These are phyloP conservation scores for Lochmaea crataegi DNA, from an alignment of 2,888 invertebrate genomes.

Conservation along the genomic window DNA sequence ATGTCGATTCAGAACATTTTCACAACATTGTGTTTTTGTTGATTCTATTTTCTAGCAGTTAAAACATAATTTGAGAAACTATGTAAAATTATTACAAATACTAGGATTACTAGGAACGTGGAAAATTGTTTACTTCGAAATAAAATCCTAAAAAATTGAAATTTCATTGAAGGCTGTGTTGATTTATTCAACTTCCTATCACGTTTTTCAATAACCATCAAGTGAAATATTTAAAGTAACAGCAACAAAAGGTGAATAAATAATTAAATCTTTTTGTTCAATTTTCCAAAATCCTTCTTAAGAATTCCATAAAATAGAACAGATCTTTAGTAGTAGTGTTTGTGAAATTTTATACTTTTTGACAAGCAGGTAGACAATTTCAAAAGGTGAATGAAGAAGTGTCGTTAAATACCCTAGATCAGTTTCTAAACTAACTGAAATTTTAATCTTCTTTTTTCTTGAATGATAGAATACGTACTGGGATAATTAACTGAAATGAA, in stretches of 20 bases:
- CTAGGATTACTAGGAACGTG: too few relatives aligned
- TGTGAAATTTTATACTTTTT: conserved; percentile 1
- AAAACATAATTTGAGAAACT: not conserved
- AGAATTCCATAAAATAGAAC: not conserved
- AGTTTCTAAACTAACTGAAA: conserved; percentile 5
- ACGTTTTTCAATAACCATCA: too few relatives aligned
- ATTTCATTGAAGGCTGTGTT: too few relatives aligned
- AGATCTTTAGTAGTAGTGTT: not conserved
- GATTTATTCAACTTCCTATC: too few relatives aligned
- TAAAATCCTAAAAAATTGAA: too few relatives aligned
- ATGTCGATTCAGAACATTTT: not conserved
- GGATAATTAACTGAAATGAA: conserved; percentile 4
- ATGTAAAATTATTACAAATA: not conserved
- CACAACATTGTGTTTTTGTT: not conserved
- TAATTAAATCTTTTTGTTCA: not conserved
- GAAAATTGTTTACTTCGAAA: too few relatives aligned
- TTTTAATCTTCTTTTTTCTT: conserved; percentile 9
- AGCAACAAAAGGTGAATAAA: not conserved
- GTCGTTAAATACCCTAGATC: conserved; percentile 5
- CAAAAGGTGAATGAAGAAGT: conserved; percentile 6
- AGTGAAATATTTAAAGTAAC: too few relatives aligned
- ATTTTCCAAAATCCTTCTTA: not conserved
- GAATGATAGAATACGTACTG: not conserved
- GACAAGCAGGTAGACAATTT: conserved; percentile 10
- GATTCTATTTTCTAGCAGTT: not conserved